phyloP scores from a whole-genome alignment of 2,113 vertebrate species.

The Sinocyclocheilus maitianheensis region DNA sequence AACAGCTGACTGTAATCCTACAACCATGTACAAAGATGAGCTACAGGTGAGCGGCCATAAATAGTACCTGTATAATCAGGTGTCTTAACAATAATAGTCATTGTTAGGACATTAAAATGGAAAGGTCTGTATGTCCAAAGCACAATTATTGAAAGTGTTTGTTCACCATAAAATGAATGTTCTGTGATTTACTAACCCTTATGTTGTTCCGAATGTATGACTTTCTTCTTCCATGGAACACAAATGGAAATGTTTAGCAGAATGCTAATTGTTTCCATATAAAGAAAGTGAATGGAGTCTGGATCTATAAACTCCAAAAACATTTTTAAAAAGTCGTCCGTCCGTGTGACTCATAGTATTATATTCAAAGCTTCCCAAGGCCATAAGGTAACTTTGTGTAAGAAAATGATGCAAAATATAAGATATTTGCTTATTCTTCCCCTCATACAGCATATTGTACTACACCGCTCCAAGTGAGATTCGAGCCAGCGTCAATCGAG shows the following conservation, averaged over 20 bases:
- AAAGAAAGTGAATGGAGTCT: background rate
- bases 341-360: background rate
- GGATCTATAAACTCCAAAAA: background rate
- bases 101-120: background rate
- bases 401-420: background rate
- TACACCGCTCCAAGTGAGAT: background rate
- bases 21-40: conserved; percentile 5
- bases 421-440: too few relatives aligned
- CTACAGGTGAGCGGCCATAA: conserved; percentile 9
- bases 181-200: background rate
- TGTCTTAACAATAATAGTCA: background rate
- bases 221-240: background rate
- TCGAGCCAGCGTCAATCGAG: background rate
- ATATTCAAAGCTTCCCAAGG: background rate
- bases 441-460: background rate
- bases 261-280: background rate
- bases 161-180: conserved; percentile 1
- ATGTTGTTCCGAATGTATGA: background rate
- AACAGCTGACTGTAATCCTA: background rate
- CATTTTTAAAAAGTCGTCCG: background rate
- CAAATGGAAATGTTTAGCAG: background rate
- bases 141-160: background rate
- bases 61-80: conserved; percentile 17
- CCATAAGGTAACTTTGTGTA: background rate
- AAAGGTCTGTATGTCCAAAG: conserved; percentile 8